Evolutionary conservation across 2,888 invertebrate species (phyloP), one percentile per base, ranked within the genome.

Genomic region (Mimumesa dahlbomi): DNA sequence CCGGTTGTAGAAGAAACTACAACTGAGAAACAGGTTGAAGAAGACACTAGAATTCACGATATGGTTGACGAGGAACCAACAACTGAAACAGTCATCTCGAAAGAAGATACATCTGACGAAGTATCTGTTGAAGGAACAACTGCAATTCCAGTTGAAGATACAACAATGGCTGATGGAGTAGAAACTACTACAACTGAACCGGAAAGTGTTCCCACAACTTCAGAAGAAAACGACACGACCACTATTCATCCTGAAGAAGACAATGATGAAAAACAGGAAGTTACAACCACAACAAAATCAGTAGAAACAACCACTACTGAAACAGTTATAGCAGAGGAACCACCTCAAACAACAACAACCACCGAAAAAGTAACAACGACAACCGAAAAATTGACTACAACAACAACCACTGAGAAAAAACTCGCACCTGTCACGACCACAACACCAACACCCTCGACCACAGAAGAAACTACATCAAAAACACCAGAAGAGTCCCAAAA

Each of bases 301-400:
- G 5, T 42, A 18, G 67, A 61, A 16, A 31, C 58, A n/a, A 71
- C 66, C 3, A 49, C 40, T 2, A 21, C 69, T 4, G 57, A 72
- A 19, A 48, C 70, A 0, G 75, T 68, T 5, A 22, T 21, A n/a
- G n/a, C n/a, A n/a, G n/a, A n/a, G n/a, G n/a, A n/a, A n/a, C n/a
- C n/a, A n/a, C n/a, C n/a, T n/a, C n/a, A n/a, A n/a, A n/a, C 2
- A 53, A 40, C 5, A 54, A 13, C 9, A 4, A n/a, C 42, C n/a
- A 11, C 19, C 4, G 62, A 66, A 9, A 62, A 66, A 36, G 31
- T 49, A 4, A 42, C 57, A 6, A 63, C 54, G 1, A 53, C 36
- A 16, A 2, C 18, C 4, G 21, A 9, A 21, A 11, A 31, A 36
- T 2, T 29, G 4, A 29, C 14, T 5, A 54, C 11, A 7, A 36